These are phyloP conservation scores for Drosophila antonietae DNA, from an alignment of 2,888 invertebrate species.

Conservation along the genomic window DNA sequence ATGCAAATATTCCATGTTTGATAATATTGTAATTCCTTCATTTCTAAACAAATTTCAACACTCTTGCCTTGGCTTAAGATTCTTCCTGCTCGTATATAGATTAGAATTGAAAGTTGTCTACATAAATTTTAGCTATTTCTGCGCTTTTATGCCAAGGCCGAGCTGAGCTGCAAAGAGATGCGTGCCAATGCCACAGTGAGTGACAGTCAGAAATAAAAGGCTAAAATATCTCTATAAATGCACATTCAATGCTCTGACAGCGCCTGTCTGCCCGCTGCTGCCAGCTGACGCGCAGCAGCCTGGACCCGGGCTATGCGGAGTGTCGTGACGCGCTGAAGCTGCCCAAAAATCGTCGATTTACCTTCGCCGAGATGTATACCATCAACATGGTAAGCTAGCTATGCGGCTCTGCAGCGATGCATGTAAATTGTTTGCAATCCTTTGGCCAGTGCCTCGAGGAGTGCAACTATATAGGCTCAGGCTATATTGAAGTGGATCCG, in stretches of 20 bases:
- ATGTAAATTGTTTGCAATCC: background rate
- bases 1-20: background rate
- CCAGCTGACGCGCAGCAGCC: slow-evolving; percentile 51
- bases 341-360: slow-evolving; percentile 39
- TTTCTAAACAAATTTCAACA: no score
- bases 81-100: background rate
- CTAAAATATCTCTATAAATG: background rate
- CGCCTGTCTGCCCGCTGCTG: slow-evolving; percentile 56
- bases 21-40: background rate
- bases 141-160: slow-evolving; percentile 4
- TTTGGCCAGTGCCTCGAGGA: slow-evolving; percentile 66
- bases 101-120: background rate
- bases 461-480: slow-evolving; percentile 62
- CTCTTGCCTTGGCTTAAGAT: no score
- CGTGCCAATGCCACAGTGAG: slow-evolving; percentile 59
- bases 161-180: slow-evolving; percentile 37
- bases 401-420: background rate
- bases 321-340: slow-evolving; percentile 42
- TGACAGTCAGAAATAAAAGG: background rate
- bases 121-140: slow-evolving; percentile 29
- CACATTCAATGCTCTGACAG: slow-evolving; percentile 14
- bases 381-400: slow-evolving; percentile 64
- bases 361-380: slow-evolving; percentile 45
- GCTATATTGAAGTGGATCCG: slow-evolving; percentile 63
- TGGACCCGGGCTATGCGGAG: slow-evolving; percentile 45